Conservation (phyloP, 2,113 vertebrate genomes). For the Plectropomus leopardus region DNA sequence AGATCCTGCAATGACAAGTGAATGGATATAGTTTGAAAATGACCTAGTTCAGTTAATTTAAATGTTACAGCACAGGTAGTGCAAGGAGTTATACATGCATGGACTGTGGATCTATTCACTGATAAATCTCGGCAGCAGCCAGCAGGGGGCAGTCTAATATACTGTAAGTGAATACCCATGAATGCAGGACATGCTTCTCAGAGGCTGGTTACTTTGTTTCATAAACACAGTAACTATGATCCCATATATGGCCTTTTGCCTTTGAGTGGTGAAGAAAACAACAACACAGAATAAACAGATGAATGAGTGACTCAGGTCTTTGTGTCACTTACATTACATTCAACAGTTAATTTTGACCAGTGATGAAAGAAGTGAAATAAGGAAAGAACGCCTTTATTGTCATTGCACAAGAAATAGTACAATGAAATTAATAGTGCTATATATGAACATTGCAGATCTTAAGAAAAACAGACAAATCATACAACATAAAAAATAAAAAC, state of each 20-base stretch:
- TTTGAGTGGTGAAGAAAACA: no score
- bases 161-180: background rate
- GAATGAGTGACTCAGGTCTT: background rate
- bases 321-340: no score
- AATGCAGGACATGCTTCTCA: no score
- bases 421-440: no score
- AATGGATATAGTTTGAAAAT: background rate
- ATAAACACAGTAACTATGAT: background rate
- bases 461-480: no score
- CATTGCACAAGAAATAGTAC: no score
- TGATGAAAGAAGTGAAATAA: no score
- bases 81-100: background rate
- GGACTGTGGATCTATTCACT: background rate
- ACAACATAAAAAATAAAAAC: no score
- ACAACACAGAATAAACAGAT: background rate
- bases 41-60: background rate
- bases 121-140: background rate
- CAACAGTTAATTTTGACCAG: no score
- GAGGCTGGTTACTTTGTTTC: background rate
- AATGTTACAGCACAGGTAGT: background rate
- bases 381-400: no score
- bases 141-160: slow-evolving; percentile 28
- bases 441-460: no score
- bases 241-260: background rate
- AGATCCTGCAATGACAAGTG: background rate